Evolutionary conservation across 2,797 vertebrate species (phyloP).

Genomic region (Myripristis jacobus): DNA sequence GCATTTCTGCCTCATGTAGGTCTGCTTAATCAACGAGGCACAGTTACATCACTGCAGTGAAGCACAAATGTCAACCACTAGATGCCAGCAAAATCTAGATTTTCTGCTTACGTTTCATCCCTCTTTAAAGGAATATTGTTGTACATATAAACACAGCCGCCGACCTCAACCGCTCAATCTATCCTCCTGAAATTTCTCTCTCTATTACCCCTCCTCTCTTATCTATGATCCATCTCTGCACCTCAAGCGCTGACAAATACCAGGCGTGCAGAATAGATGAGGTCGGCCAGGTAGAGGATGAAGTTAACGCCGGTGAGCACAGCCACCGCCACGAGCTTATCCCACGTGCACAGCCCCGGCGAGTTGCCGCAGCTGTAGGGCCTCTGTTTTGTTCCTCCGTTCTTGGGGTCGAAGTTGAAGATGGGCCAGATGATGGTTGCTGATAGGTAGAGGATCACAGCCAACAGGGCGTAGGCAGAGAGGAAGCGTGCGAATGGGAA

Average conservation of each 20-base stretch:
- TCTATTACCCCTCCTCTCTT: background rate
- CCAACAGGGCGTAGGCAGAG: slow-evolving; percentile 85
- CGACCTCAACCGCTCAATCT: slow-evolving; percentile 24
- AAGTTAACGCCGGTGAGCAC: slow-evolving; percentile 83
- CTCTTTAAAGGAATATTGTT: slow-evolving; percentile 40
- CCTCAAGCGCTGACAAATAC: slow-evolving; percentile 81
- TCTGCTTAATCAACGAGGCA: too few relatives aligned
- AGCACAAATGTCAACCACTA: too few relatives aligned
- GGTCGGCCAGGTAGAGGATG: slow-evolving; percentile 83
- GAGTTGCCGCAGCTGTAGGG: slow-evolving; percentile 31
- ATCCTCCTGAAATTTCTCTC: background rate
- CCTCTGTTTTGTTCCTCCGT: slow-evolving; percentile 70
- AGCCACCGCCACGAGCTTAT: slow-evolving; percentile 77
- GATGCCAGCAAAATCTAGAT: too few relatives aligned
- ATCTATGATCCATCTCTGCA: background rate
- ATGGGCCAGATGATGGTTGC: slow-evolving; percentile 91
- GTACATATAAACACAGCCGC: slow-evolving; percentile 50
- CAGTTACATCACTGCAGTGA: too few relatives aligned
- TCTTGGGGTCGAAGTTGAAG: slow-evolving; percentile 84
- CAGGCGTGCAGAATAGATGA: slow-evolving; percentile 83
- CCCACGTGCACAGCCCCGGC: slow-evolving; percentile 72
- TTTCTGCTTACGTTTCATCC: too few relatives aligned
- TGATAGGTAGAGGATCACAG: slow-evolving; percentile 83
- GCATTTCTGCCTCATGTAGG: too few relatives aligned
- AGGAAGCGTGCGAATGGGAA: slow-evolving; percentile 89